Evolutionary conservation across 2,888 invertebrate species (phyloP), one percentile per base, ranked within the genome.

Genomic region (Ennomos fuscantarius): DNA sequence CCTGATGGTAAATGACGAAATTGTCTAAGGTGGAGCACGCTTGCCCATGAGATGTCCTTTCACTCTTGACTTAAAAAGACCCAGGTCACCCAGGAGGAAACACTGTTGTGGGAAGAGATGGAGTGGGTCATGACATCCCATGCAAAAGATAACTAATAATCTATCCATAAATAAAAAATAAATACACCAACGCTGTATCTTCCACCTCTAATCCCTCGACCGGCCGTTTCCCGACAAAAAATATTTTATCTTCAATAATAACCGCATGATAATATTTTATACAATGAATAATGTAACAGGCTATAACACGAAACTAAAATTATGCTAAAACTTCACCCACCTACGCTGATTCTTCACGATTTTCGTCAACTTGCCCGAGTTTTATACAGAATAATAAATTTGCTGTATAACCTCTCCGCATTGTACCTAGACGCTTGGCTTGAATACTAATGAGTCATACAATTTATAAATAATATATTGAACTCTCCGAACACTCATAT

Each of bases 201-300:
- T 8, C 44, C 34, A 49, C 43, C 51, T 53, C 32, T 62, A 55
- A 59, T 62, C 52, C 58, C 40, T 40, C 39, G 48, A 43, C 48
- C 52, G 50, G 45, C 36, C 45, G 54, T 5, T 47, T 49, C 46
- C 47, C 42, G 13, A 47, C 46, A 47, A 60, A 63, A 60, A 63
- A 44, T 58, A 48, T 60, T 62, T 65, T 62, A 66, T 67, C 62
- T 56, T 53, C 45, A 56, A 60, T 60, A 55, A 55, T 55, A 60
- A 51, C 51, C 55, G 56, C 60, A 52, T 60, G 45, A 59, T 66
- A 60, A 67, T 67, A 65, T 67, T 54, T 62, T 65, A 67, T 63
- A 63, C 65, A 62, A 65, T 67, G 67, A 67, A 67, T 67, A 67
- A 67, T 67, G 65, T 60, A 65, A 63, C 58, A 67, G 67, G 63